These are phyloP conservation scores for Mythimna vitellina DNA, from an alignment of 2,888 invertebrate genomes.

Conservation along the genomic window DNA sequence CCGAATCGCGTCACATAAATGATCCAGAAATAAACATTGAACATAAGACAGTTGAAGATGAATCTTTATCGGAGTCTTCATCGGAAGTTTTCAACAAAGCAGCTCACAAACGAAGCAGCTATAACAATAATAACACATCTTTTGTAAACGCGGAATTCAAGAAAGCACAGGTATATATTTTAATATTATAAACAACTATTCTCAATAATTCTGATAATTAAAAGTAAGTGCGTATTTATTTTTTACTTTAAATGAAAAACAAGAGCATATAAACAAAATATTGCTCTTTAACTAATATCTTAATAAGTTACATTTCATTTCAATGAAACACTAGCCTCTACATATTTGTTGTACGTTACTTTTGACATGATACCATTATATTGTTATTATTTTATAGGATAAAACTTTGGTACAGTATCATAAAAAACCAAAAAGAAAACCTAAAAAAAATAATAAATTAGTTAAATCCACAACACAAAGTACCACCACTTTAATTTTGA, in stretches of 20 bases:
- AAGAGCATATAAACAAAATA: background rate
- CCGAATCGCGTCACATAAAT: slow-evolving; percentile 14
- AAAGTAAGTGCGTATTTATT: background rate
- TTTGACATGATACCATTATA: slow-evolving; percentile 17
- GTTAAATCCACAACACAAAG: slow-evolving; percentile 3
- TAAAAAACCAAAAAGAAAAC: slow-evolving; percentile 28
- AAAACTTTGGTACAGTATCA: slow-evolving; percentile 48
- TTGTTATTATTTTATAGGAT: slow-evolving; percentile 66
- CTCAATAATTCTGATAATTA: background rate
- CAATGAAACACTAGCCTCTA: slow-evolving; percentile 5
- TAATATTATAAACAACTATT: background rate
- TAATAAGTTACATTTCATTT: background rate
- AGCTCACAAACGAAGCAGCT: slow-evolving; percentile 34
- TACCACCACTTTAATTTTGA: slow-evolving; percentile 3
- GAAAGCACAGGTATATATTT: slow-evolving; percentile 69
- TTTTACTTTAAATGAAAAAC: background rate
- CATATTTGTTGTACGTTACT: background rate
- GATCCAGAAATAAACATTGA: slow-evolving; percentile 20
- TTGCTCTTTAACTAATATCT: background rate
- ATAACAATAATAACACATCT: slow-evolving; percentile 53
- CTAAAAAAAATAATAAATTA: slow-evolving; percentile 15
- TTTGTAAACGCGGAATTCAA: slow-evolving; percentile 47
- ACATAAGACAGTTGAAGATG: slow-evolving; percentile 67
- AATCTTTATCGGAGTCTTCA: slow-evolving; percentile 81
- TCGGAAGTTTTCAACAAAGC: slow-evolving; percentile 66